Percentiles rank a stretch among this genome's conserved stretches.
Evolutionary conservation across 64 coral and sea anemone genomes (phyloP).

Genomic region (Montipora foliosa): DNA sequence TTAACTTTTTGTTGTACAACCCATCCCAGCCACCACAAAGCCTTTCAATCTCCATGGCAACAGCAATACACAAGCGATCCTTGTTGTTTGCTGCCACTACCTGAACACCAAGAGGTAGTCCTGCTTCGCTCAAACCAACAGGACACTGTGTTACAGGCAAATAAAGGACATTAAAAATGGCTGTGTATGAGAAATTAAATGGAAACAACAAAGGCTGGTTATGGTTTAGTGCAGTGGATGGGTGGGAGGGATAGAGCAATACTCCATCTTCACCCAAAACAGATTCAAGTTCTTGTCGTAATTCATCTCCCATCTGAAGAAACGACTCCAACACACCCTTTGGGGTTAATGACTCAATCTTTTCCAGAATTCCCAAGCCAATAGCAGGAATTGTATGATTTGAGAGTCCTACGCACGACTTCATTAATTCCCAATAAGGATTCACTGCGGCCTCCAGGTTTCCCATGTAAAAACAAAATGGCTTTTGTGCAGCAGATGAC

Average conservation of each 20-base stretch:
- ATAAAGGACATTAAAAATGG: conserved; percentile 96
- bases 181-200: conserved; percentile 92
- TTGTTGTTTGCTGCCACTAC: conserved; percentile 79
- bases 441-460: conserved; percentile 53
- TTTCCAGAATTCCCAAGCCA: conserved; percentile 88
- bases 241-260: conserved; percentile 88
- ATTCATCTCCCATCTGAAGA: conserved; percentile 70
- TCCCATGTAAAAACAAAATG: conserved; percentile 87
- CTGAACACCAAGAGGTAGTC: conserved; percentile 88
- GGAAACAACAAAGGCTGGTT: conserved; percentile 82
- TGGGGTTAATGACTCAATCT: conserved; percentile 81
- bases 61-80: conserved; percentile 80
- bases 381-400: conserved; percentile 94
- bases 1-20: conserved; percentile 75
- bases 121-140: conserved; percentile 59
- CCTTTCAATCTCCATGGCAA: conserved; percentile 87
- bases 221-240: conserved; percentile 75
- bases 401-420: conserved; percentile 72
- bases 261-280: conserved; percentile 89
- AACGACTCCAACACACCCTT: conserved; percentile 63
- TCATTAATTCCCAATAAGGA: conserved; percentile 93
- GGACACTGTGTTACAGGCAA: conserved; percentile 93
- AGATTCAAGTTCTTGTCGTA: conserved; percentile 80
- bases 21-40: conserved; percentile 83
- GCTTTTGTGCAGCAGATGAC: conserved; percentile 76